Percentiles rank a stretch among this genome's conserved stretches.
Evolutionary conservation across 2,888 invertebrate genomes (phyloP).

Genomic region (Clostera curtula): DNA sequence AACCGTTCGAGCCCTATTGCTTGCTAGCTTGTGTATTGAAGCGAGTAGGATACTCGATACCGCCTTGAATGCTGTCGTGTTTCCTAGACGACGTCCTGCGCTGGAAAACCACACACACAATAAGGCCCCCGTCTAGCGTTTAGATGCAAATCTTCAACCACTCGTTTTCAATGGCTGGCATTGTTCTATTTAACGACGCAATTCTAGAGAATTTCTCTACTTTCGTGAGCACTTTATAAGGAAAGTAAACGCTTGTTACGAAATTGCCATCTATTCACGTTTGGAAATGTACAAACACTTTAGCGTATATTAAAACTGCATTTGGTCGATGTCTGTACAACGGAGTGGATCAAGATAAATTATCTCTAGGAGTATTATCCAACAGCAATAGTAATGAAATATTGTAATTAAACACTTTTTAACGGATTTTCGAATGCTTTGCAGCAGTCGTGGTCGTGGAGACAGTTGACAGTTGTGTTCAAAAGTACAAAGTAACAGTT

Average conservation of each 20-base stretch:
- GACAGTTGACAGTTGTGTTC: too few relatives aligned
- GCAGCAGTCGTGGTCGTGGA: too few relatives aligned
- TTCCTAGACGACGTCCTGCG: slow-evolving; percentile 32
- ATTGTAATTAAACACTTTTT: too few relatives aligned
- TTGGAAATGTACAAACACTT: slow-evolving; percentile 7
- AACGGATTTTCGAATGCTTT: too few relatives aligned
- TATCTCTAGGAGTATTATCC: too few relatives aligned
- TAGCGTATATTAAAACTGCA: too few relatives aligned
- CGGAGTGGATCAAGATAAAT: too few relatives aligned
- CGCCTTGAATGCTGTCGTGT: slow-evolving; percentile 43
- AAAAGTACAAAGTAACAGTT: too few relatives aligned
- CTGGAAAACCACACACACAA: slow-evolving; percentile 34
- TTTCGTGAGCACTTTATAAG: slow-evolving; percentile 33
- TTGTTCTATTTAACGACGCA: slow-evolving; percentile 51
- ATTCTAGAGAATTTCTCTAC: slow-evolving; percentile 43
- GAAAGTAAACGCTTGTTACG: slow-evolving; percentile 25
- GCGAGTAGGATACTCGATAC: slow-evolving; percentile 48
- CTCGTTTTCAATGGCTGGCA: slow-evolving; percentile 46
- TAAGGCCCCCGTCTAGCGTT: slow-evolving; percentile 40
- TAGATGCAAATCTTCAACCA: slow-evolving; percentile 49
- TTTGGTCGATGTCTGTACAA: too few relatives aligned
- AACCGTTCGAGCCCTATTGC: slow-evolving; percentile 57
- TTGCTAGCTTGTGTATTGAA: slow-evolving; percentile 38
- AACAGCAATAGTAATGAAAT: too few relatives aligned
- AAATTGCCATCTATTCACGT: slow-evolving; percentile 16